Evolutionary conservation across 92 coral and sea anemone genomes (phyloP).

Genomic region (Palythoa heliodiscus): DNA sequence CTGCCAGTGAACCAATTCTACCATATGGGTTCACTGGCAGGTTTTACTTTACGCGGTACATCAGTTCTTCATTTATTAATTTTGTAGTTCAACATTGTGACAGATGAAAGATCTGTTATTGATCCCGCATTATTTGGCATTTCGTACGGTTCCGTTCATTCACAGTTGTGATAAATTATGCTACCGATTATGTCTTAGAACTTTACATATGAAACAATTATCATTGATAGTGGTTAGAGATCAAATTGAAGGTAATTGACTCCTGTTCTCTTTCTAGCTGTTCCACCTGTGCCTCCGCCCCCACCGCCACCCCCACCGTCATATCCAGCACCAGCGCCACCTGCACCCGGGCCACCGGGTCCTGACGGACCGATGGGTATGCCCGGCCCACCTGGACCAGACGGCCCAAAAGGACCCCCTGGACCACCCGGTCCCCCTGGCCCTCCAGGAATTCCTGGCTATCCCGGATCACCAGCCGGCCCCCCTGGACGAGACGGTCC

Average conservation of each 20-base stretch:
- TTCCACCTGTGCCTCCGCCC: conserved; percentile 35
- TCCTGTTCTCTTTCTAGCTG: background rate
- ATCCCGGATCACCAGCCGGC: conserved; percentile 96
- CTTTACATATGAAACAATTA: background rate
- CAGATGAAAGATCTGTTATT: too few relatives aligned
- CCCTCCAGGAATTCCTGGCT: conserved; percentile 95
- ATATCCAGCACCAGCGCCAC: conserved; percentile 93
- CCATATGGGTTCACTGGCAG: too few relatives aligned
- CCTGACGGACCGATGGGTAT: conserved; percentile 95
- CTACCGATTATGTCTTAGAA: too few relatives aligned
- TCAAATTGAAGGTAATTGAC: background rate
- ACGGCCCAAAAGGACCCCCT: conserved; percentile 98
- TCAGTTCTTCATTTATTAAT: too few relatives aligned
- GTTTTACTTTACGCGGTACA: too few relatives aligned
- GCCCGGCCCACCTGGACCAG: conserved; percentile 94
- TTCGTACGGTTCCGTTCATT: too few relatives aligned
- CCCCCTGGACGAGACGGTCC: conserved; percentile 98
- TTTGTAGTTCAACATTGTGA: too few relatives aligned
- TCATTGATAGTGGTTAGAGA: background rate
- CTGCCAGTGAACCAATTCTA: too few relatives aligned
- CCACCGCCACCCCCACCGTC: conserved; percentile 77
- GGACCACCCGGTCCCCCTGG: conserved; percentile 98
- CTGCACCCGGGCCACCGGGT: conserved; percentile 96
- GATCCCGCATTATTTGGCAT: too few relatives aligned
- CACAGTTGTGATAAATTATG: too few relatives aligned